Base-by-base conservation (phyloP, 2,888 invertebrate species). In the Pachliopta kotzebuea region DNA sequence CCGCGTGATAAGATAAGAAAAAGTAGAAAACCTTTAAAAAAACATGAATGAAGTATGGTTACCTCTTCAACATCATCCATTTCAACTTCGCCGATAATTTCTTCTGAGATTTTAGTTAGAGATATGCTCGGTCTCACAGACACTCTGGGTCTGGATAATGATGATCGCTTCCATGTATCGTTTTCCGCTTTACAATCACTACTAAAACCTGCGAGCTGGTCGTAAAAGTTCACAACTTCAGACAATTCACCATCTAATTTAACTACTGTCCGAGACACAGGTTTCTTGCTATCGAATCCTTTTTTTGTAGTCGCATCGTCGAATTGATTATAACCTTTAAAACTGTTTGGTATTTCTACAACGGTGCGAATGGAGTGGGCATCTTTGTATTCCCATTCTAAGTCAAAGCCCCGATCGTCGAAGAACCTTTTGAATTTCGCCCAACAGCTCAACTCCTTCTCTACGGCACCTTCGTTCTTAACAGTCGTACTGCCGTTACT, bases 351-450 rank as follows among this genome's bases (percentile, higher is more conserved):
- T 65, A 67, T 76, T 37, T 84, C 84, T 20, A 76, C 78, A 1
- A 80, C 70, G 60, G 79, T 71, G 56, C 71, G 77, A 7, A 76
- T 68, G 7, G 81, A 68, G 9, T 72, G 71, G 1, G 71, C 68
- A 31, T 69, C 67, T 14, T 72, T 76, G 66, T 85, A 89, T 75
- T 91, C 91, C 66, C 81, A 90, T 65, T 87, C 84, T 67, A 91
- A 78, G 77, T 91, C 90, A 57, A 91, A 91, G 0, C 91, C 91
- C 74, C 89, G 77, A 21, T 83, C 88, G 64, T 90, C 88, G 64
- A 91, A 91, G 17, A 91, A 69, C 59, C 83, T 85, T 72, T 82
- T 88, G 65, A 91, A 86, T 63, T 84, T 83, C 0, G 83, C 75
- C 91, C 91, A 91, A 71, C 91, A 91, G 37, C 88, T 83, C 9